These are phyloP conservation scores for Hippopotamus amphibius DNA, from an alignment of 2,113 vertebrate species.

Conservation along the genomic window DNA sequence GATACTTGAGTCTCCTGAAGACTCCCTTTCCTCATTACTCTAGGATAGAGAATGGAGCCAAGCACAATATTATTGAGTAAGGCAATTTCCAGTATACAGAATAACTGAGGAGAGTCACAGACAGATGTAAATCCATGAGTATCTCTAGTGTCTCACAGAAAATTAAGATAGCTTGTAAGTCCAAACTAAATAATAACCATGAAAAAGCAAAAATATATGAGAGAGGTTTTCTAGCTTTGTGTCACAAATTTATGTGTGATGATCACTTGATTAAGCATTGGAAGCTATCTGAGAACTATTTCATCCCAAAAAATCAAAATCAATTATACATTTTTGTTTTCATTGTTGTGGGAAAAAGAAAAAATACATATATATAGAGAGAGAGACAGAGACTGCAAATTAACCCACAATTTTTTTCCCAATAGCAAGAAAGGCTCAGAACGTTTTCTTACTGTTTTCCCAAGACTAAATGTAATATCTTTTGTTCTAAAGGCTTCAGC, in stretches of 20 bases:
- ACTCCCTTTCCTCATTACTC: background rate
- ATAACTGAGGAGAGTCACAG: background rate
- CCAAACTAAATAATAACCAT: background rate
- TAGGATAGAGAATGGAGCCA: background rate
- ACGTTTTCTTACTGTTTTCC: slow-evolving; percentile 25
- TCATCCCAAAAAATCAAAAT: background rate
- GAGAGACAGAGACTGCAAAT: background rate
- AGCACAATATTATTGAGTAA: background rate
- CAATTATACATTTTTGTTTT: background rate
- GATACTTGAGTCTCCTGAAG: slow-evolving; percentile 35
- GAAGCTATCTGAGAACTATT: background rate
- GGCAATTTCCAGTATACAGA: background rate
- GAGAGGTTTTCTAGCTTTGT: background rate
- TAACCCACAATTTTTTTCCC: slow-evolving; percentile 17
- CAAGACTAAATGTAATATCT: background rate
- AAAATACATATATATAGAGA: background rate
- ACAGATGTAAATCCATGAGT: background rate
- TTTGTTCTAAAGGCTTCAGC: background rate
- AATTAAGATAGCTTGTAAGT: background rate
- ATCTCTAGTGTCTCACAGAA: background rate
- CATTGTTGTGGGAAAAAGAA: background rate
- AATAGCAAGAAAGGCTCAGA: background rate
- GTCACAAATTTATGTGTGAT: background rate
- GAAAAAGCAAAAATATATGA: background rate
- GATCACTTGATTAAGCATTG: background rate